phyloP scores from a whole-genome alignment of 2,888 invertebrate species.

The Orthonevra nobilis region DNA sequence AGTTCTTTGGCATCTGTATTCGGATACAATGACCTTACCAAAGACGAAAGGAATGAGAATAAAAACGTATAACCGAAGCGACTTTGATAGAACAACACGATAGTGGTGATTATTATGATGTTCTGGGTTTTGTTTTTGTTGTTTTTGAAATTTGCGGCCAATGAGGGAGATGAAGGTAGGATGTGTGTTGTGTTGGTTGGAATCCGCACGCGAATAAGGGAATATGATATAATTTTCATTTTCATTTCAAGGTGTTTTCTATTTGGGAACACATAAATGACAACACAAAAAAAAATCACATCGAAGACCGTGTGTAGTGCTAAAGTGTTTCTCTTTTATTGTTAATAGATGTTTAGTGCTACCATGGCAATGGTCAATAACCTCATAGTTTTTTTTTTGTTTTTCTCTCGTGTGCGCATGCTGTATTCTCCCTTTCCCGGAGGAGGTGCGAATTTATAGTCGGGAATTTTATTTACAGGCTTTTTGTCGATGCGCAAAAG shows the following conservation, averaged over 20 bases:
- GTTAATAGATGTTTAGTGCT: conserved; percentile 57
- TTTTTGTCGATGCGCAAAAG: conserved; percentile 30
- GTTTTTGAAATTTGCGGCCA: no score
- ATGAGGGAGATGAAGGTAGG: neutral
- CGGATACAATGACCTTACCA: conserved; percentile 56
- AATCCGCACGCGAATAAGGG: conserved; percentile 37
- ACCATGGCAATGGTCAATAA: conserved; percentile 56
- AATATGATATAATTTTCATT: conserved; percentile 70
- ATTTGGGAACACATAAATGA: conserved; percentile 9
- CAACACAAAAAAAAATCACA: conserved; percentile 18
- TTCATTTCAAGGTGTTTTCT: conserved; percentile 72
- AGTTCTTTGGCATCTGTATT: conserved; percentile 35
- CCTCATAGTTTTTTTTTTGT: conserved; percentile 29
- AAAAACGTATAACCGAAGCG: conserved; percentile 21
- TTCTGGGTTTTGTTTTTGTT: conserved; percentile 27
- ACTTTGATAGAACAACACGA: conserved; percentile 40
- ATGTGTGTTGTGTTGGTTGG: conserved; percentile 21
- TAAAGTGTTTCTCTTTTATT: conserved; percentile 48
- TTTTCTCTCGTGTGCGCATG: conserved; percentile 3
- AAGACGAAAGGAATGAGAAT: conserved; percentile 16
- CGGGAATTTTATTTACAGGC: conserved; percentile 45
- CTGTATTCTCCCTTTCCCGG: conserved; percentile 2
- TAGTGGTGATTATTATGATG: conserved; percentile 41
- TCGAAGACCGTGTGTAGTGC: conserved; percentile 9
- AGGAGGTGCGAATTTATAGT: conserved; percentile 56